Base-by-base conservation (phyloP, 2,888 invertebrate species). In the Heliothis peltigera region DNA sequence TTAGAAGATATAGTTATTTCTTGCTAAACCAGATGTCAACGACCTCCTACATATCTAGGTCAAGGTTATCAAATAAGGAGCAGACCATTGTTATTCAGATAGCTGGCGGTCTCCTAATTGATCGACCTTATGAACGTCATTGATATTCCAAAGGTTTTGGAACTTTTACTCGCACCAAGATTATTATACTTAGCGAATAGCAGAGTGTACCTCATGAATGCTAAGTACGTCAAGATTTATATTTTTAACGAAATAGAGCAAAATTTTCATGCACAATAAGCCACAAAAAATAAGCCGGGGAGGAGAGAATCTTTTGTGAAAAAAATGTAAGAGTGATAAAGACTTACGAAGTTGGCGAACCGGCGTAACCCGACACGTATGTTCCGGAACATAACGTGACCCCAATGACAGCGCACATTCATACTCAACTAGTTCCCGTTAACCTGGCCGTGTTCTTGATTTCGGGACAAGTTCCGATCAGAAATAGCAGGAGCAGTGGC, bases 401-500 rank as follows among this genome's bases (percentile, higher is more conserved):
- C 82, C 88, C 88, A 90, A 79, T 87, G 86, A 80, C 84, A 84
- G 74, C 84, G 82, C 57, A 85, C 85, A 80, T 86, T 86, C 89
- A 90, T 90, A 76, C 73, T 82, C 64, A 68, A 77, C 58, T 39
- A 66, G 81, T 84, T 80, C 76, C 80, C 81, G 84, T 75, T 69
- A 86, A 88, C 82, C 88, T 89, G 87, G 83, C 86, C 89, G 88
- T 87, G 89, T 87, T 91, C 90, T 88, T 89, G 90, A 89, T 90
- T 87, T 84, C 82, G 81, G 86, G 83, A 86, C 88, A 84, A 87
- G 86, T 88, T 89, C 80, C 86, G 84, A 84, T 89, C 89, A 87
- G 81, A 92, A 93, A 92, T 92, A 93, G 90, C 89, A 87, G 84
- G 86, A 92, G 89, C 89, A 90, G 89, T 89, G 90, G 84, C 91